These are phyloP conservation scores for Ceratothoa steindachneri DNA, from an alignment of 2,888 invertebrate species.

Conservation along the genomic window DNA sequence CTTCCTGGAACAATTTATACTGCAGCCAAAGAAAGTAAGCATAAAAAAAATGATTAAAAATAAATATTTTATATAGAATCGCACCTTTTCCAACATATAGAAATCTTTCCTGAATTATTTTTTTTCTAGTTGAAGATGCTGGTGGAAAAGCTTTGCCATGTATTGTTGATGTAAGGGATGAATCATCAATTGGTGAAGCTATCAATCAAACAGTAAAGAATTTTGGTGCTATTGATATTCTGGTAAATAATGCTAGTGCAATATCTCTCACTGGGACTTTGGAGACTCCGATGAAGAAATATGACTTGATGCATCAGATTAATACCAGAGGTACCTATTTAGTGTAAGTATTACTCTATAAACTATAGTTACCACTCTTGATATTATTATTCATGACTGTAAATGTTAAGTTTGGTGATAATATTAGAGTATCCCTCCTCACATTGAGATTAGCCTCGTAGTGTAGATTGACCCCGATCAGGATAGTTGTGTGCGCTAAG, in stretches of 20 bases:
- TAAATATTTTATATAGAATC: no score
- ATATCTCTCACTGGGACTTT: constrained; percentile 78
- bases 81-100: no score
- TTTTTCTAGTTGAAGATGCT: constrained; percentile 77
- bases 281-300: constrained; percentile 88
- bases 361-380: no score
- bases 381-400: no score
- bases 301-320: constrained; percentile 91
- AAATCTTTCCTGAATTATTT: no score
- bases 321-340: constrained; percentile 93
- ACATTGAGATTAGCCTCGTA: no score
- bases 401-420: no score
- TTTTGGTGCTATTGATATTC: constrained; percentile 93
- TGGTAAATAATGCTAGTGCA: constrained; percentile 94
- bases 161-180: constrained; percentile 80
- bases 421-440: no score
- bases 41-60: no score
- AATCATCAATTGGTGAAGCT: constrained; percentile 67
- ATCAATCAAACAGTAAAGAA: constrained; percentile 70
- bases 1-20: constrained; percentile 87
- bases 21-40: constrained; percentile 79
- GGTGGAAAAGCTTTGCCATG: constrained; percentile 84
- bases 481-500: no score
- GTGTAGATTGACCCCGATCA: no score
- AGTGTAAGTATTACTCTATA: constrained; percentile 68